These are phyloP conservation scores for Ectemnius continuus DNA, from an alignment of 2,888 invertebrate species.

Conservation along the genomic window DNA sequence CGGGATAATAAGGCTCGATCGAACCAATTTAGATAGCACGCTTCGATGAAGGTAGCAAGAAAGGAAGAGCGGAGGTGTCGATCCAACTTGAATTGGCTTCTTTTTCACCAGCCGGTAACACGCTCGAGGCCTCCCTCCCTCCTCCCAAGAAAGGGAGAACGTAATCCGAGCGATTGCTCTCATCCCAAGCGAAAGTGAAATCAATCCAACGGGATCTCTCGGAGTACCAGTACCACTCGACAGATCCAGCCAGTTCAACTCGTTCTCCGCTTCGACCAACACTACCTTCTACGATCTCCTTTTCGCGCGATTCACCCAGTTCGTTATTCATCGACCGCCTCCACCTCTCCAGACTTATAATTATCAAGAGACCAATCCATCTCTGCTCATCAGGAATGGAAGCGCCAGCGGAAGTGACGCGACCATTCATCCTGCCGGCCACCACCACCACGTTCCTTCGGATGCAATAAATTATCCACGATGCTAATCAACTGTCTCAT, in stretches of 20 bases:
- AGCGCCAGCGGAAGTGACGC: slow-evolving; percentile 32
- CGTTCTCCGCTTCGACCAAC: slow-evolving; percentile 16
- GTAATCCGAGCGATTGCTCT: slow-evolving; percentile 30
- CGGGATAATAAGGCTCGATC: slow-evolving; percentile 3
- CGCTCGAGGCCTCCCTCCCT: too few species aligned
- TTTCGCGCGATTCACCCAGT: too few species aligned
- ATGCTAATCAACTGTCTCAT: slow-evolving; percentile 32
- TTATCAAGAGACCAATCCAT: neutral
- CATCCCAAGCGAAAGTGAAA: slow-evolving; percentile 47
- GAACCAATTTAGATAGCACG: slow-evolving; percentile 14
- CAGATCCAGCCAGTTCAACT: slow-evolving; percentile 35
- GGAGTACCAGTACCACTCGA: neutral
- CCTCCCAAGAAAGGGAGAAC: too few species aligned
- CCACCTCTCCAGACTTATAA: too few species aligned
- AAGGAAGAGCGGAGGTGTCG: neutral
- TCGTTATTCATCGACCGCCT: too few species aligned
- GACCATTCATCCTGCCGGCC: slow-evolving; percentile 9
- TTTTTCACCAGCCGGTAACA: neutral
- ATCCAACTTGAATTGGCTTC: neutral
- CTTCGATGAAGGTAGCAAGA: slow-evolving; percentile 6
- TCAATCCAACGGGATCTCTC: slow-evolving; percentile 28
- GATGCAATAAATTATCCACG: slow-evolving; percentile 30
- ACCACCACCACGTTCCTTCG: neutral
- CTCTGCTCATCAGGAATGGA: slow-evolving; percentile 8
- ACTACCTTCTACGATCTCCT: too few species aligned